phyloP scores from a whole-genome alignment of 1,140 invertebrate species.

The Aphelenchoides besseyi region DNA sequence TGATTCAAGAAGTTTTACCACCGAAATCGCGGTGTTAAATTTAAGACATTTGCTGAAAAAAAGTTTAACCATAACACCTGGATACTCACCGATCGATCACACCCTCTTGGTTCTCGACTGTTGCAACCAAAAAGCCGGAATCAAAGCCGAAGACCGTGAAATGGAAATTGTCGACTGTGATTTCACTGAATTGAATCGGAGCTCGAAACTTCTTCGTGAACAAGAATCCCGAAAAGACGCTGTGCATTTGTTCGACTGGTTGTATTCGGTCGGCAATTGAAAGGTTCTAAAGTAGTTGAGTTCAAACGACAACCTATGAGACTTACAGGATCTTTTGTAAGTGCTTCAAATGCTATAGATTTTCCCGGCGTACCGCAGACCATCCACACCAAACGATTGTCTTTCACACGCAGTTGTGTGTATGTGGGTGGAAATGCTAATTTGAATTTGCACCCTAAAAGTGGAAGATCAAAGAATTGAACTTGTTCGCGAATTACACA shows the following conservation, averaged over 20 bases:
- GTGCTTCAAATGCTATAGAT: neutral
- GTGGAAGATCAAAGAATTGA: conserved; percentile 18
- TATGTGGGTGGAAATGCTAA: conserved; percentile 37
- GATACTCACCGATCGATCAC: conserved; percentile 43
- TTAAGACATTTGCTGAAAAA: conserved; percentile 37
- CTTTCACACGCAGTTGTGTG: conserved; percentile 33
- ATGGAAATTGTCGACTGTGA: conserved; percentile 40
- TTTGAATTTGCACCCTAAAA: conserved; percentile 45
- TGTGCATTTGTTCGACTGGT: neutral
- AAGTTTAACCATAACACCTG: too few species aligned
- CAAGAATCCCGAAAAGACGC: conserved; percentile 4
- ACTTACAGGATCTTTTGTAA: neutral
- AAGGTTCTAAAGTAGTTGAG: too few species aligned
- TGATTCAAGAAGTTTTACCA: conserved; percentile 36
- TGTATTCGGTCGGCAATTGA: too few species aligned
- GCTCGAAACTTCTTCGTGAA: conserved; percentile 22
- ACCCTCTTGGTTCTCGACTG: conserved; percentile 22
- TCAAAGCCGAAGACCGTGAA: conserved; percentile 49
- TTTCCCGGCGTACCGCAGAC: conserved; percentile 30
- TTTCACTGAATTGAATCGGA: conserved; percentile 32
- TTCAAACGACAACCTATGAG: neutral
- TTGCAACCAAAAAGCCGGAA: conserved; percentile 44
- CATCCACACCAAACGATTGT: conserved; percentile 40
- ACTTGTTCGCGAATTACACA: conserved; percentile 41
- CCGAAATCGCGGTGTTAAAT: conserved; percentile 47